Evolutionary conservation across 2,888 invertebrate species (phyloP), one percentile per base, ranked within the genome.

Genomic region (Tenthredo livida): DNA sequence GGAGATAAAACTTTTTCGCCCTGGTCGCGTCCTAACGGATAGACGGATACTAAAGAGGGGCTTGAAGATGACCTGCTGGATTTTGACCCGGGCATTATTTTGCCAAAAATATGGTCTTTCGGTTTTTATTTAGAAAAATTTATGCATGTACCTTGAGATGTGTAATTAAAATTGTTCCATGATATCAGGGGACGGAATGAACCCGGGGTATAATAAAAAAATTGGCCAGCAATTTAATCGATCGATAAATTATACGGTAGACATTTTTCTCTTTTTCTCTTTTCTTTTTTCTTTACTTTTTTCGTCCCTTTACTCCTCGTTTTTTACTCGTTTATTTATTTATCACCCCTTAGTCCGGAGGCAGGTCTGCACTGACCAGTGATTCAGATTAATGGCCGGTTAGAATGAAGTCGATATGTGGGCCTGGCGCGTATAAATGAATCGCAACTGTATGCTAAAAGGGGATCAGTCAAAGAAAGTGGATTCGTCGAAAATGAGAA

Each of bases 301-400:
- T 43, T 47, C 43, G 9, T n/a, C 15, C 29, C 12, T 37, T 37
- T 33, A 6, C 33, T 29, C 47, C 83, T 85, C 82, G 75, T 84
- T 86, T 86, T 86, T 58, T 82, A 78, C 40, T 65, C n/a, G 72
- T 43, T 82, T 84, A 86, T 87, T 85, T 87, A 86, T 87, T 85
- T 85, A 87, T 84, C 85, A 85, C 84, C 78, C 37, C 29, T 78
- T 37, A 37, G 65, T 12, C 75, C 7, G 61, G 25, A 54, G 84
- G 21, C 29, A 21, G 33, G 84, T 61, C 82, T 75, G 72, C 67
- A 83, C 85, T 84, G 85, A 85, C 86, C 86, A 70, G 73, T 75
- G 77, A 84, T 83, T 75, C 85, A 67, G 70, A 84, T 87, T 87
- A 87, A 88, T 87, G 86, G 85, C 86, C 84, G 87, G 77, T 72